Conservation (phyloP, 2,113 vertebrate species). For the Xyliphius kryptos region DNA sequence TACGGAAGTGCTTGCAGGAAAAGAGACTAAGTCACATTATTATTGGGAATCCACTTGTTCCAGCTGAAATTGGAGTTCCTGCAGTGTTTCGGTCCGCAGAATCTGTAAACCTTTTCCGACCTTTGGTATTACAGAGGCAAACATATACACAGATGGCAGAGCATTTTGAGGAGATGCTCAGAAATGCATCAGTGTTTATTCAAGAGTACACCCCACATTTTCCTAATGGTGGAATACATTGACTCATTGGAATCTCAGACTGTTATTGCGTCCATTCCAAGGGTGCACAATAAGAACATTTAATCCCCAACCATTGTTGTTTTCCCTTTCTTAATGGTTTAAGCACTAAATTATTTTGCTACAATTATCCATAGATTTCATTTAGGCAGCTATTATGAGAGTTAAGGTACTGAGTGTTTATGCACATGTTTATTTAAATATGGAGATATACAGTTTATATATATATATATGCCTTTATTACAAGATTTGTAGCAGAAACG, state of each 20-base stretch:
- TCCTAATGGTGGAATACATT: constrained; percentile 48
- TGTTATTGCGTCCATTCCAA: neutral
- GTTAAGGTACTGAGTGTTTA: neutral
- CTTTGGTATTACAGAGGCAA: constrained; percentile 74
- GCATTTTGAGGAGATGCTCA: constrained; percentile 86
- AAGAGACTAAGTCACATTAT: constrained; percentile 86
- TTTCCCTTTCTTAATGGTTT: neutral
- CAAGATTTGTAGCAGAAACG: too few relatives aligned
- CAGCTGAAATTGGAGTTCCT: constrained; percentile 69
- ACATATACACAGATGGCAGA: constrained; percentile 69
- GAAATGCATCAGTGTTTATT: constrained; percentile 76
- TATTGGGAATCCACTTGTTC: constrained; percentile 76
- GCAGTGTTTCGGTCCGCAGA: constrained; percentile 65
- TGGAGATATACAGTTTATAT: too few relatives aligned
- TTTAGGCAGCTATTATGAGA: constrained; percentile 23
- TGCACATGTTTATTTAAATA: neutral
- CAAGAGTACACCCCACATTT: constrained; percentile 76
- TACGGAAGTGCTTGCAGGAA: constrained; percentile 81
- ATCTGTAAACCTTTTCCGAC: constrained; percentile 84
- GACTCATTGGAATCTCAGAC: constrained; percentile 22
- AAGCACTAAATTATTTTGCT: neutral
- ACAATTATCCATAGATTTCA: neutral
- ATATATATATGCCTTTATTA: too few relatives aligned
- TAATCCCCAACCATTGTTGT: neutral
- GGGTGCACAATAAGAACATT: neutral